phyloP scores from a whole-genome alignment of 2,113 vertebrate genomes.

The Gavialis gangeticus region DNA sequence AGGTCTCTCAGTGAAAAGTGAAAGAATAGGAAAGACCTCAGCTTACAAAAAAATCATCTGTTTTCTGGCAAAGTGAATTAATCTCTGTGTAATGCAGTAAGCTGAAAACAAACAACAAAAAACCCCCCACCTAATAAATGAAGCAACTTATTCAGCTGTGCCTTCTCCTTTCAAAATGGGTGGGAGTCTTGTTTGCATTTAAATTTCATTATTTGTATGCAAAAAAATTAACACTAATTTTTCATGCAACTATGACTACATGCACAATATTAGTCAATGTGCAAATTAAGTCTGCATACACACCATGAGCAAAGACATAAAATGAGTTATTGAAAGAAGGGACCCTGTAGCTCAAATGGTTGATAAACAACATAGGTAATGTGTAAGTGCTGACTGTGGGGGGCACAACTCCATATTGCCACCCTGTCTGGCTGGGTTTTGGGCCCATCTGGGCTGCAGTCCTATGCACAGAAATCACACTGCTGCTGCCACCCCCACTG shows the following conservation, averaged over 20 bases:
- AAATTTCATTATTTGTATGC: accelerated
- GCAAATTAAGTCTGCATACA: background rate
- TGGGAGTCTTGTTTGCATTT: background rate
- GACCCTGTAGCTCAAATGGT: background rate
- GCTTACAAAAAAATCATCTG: slow-evolving; percentile 15
- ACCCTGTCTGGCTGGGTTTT: too few species aligned
- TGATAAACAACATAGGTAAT: background rate
- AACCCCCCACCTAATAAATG: background rate
- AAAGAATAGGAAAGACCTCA: background rate
- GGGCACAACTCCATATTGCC: too few species aligned
- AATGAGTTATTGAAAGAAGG: background rate
- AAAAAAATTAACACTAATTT: background rate
- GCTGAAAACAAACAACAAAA: background rate
- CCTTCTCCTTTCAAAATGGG: background rate
- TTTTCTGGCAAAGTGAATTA: slow-evolving; percentile 38
- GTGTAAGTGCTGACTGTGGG: too few species aligned
- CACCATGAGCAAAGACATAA: background rate
- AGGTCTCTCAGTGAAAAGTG: slow-evolving; percentile 61
- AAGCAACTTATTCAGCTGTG: background rate
- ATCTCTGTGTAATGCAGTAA: slow-evolving; percentile 27
- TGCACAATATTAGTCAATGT: background rate
- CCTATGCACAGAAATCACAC: too few species aligned
- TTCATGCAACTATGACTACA: background rate
- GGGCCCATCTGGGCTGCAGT: too few species aligned
- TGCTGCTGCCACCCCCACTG: too few species aligned